phyloP scores from a whole-genome alignment of 2,797 vertebrate genomes.

The Thunnus albacares region DNA sequence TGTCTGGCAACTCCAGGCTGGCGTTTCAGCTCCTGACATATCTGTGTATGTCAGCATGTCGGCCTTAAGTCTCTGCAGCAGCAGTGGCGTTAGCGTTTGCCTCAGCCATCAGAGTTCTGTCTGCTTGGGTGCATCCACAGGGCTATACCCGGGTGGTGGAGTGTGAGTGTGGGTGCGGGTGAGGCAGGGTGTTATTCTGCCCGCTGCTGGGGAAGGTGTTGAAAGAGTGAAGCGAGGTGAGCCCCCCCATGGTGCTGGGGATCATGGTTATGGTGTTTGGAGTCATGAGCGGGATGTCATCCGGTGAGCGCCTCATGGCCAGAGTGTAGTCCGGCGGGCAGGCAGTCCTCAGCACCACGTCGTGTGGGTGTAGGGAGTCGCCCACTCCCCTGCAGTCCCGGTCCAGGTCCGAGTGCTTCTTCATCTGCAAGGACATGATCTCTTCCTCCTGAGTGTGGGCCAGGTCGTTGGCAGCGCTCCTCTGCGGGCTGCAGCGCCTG shows the following conservation, averaged over 20 bases:
- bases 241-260: constrained; percentile 97
- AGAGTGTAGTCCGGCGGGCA: constrained; percentile 99
- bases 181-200: constrained; percentile 99
- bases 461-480: constrained; percentile 94
- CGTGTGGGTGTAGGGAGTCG: constrained; percentile 96
- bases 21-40: constrained; percentile 61
- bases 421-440: constrained; percentile 99
- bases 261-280: constrained; percentile 99
- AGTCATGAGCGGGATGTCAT: constrained; percentile 99
- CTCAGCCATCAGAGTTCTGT: constrained; percentile 65
- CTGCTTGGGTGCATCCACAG: constrained; percentile 48
- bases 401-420: constrained; percentile 99
- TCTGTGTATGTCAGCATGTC: constrained; percentile 59
- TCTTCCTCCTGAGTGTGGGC: constrained; percentile 98
- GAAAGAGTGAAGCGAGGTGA: constrained; percentile 96
- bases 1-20: constrained; percentile 69
- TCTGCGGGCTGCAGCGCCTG: constrained; percentile 96
- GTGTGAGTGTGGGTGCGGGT: constrained; percentile 95
- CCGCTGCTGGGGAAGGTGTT: constrained; percentile 95
- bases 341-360: constrained; percentile 98
- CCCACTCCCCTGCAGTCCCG: constrained; percentile 89
- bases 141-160: constrained; percentile 99
- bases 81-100: constrained; percentile 48
- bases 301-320: constrained; percentile 98
- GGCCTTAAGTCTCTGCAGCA: constrained; percentile 60